Evolutionary conservation across 2,113 vertebrate species (phyloP), one percentile per base, ranked within the genome.

Genomic region (Morone chrysops): DNA sequence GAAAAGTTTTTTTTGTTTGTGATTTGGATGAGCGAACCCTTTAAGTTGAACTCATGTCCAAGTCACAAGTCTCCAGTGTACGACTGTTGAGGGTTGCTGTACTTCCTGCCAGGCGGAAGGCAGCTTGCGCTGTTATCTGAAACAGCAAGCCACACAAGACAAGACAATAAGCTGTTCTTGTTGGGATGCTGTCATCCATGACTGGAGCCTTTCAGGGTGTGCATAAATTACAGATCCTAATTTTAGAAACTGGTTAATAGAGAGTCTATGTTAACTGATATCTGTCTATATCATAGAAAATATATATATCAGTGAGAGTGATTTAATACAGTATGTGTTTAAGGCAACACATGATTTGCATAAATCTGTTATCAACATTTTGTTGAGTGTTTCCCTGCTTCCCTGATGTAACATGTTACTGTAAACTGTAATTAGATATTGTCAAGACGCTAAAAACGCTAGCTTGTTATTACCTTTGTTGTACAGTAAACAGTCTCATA

Each of bases 141-240:
- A 14, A 74, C 59, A 57, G 14, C 16, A 11, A 78, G 16, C 50
- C 43, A 20, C 61, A 75, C 60, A 68, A 56, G n/a, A 56, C 54
- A 22, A 56, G n/a, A 56, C 54, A 53, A 85, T 61, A 82, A 80
- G 81, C 59, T 61, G 63, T 79, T 76, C 41, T 83, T 83, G 72
- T 74, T 53, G 17, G 9, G 31, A 72, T 72, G 25, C 70, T 76
- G 77, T 36, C 43, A 41, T 63, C 38, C 8, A 56, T 65, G 53
- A 50, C 67, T 60, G 62, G 53, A 77, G 36, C 48, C 11, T 13
- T 25, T 54, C 56, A 73, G 4, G n/a, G 10, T 56, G 38, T 65
- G 38, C 38, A 72, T 56, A 16, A 56, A 62, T 72, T 17, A 43
- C 20, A 63, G 1, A n/a, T 61, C 41, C 45, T 67, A 41, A 48